These are phyloP conservation scores for Euplagia quadripunctaria DNA, from an alignment of 2,888 invertebrate species.

Conservation along the genomic window DNA sequence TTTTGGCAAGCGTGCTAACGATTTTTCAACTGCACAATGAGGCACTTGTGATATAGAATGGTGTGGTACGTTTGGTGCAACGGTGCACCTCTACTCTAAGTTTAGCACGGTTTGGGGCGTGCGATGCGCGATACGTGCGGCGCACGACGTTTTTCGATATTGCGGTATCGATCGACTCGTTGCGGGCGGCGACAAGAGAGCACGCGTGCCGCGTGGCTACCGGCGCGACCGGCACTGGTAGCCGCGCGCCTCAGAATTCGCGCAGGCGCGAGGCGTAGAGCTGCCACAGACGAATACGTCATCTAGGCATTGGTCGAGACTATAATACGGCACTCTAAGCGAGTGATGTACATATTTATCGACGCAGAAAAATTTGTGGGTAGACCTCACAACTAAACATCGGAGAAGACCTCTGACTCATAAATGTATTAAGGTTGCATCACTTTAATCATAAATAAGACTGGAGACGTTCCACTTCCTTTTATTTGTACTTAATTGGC, in stretches of 20 bases:
- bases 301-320: slow-evolving; percentile 41
- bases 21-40: slow-evolving; percentile 47
- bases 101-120: slow-evolving; percentile 69
- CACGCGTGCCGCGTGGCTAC: slow-evolving; percentile 83
- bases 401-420: slow-evolving; percentile 12
- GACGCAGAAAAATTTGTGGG: slow-evolving; percentile 12
- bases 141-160: slow-evolving; percentile 62
- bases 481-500: background rate
- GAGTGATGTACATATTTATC: slow-evolving; percentile 1
- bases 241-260: slow-evolving; percentile 62
- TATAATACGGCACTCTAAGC: slow-evolving; percentile 25
- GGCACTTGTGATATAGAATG: slow-evolving; percentile 60
- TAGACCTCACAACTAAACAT: slow-evolving; percentile 19
- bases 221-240: slow-evolving; percentile 84
- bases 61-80: slow-evolving; percentile 66
- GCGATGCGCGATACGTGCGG: slow-evolving; percentile 61
- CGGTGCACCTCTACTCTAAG: slow-evolving; percentile 76
- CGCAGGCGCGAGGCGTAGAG: slow-evolving; percentile 72
- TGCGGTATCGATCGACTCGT: slow-evolving; percentile 59
- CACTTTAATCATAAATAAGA: slow-evolving; percentile 2
- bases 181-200: slow-evolving; percentile 57
- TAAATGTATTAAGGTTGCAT: slow-evolving; percentile 8
- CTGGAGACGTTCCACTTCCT: slow-evolving; percentile 1
- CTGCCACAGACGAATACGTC: slow-evolving; percentile 50
- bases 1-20: slow-evolving; percentile 38